A percentile compares a stretch with the other conserved stretches of the same genome.
Conservation (phyloP, 2,797 vertebrate genomes). For the Pseudomugil tenellus region DNA sequence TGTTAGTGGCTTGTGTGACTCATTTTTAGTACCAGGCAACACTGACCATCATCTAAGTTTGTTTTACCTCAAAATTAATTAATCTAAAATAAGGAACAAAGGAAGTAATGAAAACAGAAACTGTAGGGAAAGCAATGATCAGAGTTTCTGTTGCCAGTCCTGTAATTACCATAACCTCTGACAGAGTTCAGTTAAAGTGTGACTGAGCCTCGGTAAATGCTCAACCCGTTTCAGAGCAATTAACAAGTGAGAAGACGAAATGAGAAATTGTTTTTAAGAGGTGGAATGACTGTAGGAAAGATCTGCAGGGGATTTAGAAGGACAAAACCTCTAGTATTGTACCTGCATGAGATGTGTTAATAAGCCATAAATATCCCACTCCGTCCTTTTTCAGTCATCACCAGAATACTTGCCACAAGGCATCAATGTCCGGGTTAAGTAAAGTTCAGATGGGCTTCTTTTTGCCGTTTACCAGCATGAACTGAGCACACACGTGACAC, state of each 20-base stretch:
- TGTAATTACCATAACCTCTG: slow-evolving; percentile 52
- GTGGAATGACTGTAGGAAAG: neutral
- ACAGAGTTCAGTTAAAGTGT: slow-evolving; percentile 46
- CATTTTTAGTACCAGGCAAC: neutral
- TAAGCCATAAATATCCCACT: slow-evolving; percentile 55
- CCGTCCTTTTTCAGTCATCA: slow-evolving; percentile 20
- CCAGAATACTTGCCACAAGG: slow-evolving; percentile 62
- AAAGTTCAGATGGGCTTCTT: slow-evolving; percentile 76
- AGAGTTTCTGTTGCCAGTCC: slow-evolving; percentile 38
- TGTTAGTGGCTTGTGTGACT: neutral
- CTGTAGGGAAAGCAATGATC: slow-evolving; percentile 13
- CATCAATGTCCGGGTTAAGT: slow-evolving; percentile 73
- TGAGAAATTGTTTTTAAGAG: neutral
- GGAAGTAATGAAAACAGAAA: slow-evolving; percentile 1
- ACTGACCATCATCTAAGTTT: neutral
- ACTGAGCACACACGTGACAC: slow-evolving; percentile 36
- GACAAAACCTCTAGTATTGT: slow-evolving; percentile 8
- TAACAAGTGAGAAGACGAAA: slow-evolving; percentile 7
- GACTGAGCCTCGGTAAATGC: slow-evolving; percentile 27
- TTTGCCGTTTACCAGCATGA: slow-evolving; percentile 37
- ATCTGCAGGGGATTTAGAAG: neutral
- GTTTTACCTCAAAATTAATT: neutral
- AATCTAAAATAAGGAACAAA: neutral
- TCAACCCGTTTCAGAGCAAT: slow-evolving; percentile 40
- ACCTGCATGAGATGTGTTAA: slow-evolving; percentile 52